phyloP scores from a whole-genome alignment of 2,888 invertebrate species.

The Apocheima hispidaria region DNA sequence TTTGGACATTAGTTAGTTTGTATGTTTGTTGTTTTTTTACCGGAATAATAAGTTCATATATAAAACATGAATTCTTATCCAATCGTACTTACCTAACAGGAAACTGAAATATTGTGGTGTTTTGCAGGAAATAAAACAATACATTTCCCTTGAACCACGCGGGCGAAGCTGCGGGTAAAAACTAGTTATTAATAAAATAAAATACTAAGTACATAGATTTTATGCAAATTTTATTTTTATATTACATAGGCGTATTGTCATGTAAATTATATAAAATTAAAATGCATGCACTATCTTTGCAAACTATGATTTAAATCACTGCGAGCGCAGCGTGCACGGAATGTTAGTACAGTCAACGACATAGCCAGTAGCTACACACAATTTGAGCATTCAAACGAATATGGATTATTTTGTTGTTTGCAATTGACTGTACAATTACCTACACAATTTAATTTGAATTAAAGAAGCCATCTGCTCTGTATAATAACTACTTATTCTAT shows the following conservation, averaged over 20 bases:
- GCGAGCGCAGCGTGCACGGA: constrained; percentile 47
- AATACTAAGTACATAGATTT: constrained; percentile 14
- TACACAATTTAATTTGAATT: neutral
- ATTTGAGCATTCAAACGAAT: constrained; percentile 18
- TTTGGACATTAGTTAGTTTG: too few relatives aligned
- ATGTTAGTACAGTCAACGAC: constrained; percentile 49
- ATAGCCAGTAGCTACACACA: constrained; percentile 13
- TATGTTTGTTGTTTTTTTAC: too few relatives aligned
- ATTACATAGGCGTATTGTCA: constrained; percentile 69
- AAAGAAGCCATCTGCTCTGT: neutral
- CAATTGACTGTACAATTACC: constrained; percentile 12
- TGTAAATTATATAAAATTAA: constrained; percentile 59
- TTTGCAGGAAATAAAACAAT: too few relatives aligned
- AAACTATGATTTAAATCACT: constrained; percentile 49
- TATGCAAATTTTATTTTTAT: constrained; percentile 58
- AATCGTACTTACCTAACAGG: too few relatives aligned
- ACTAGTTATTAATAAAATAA: neutral
- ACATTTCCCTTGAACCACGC: too few relatives aligned
- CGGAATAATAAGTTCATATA: too few relatives aligned
- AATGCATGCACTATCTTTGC: constrained; percentile 54
- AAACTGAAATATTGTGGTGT: too few relatives aligned
- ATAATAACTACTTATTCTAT: constrained; percentile 13
- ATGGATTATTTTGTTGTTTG: neutral
- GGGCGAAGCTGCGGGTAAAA: neutral
- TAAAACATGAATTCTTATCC: too few relatives aligned